phyloP scores from a whole-genome alignment of 2,888 invertebrate genomes.

The Leuctra nigra region DNA sequence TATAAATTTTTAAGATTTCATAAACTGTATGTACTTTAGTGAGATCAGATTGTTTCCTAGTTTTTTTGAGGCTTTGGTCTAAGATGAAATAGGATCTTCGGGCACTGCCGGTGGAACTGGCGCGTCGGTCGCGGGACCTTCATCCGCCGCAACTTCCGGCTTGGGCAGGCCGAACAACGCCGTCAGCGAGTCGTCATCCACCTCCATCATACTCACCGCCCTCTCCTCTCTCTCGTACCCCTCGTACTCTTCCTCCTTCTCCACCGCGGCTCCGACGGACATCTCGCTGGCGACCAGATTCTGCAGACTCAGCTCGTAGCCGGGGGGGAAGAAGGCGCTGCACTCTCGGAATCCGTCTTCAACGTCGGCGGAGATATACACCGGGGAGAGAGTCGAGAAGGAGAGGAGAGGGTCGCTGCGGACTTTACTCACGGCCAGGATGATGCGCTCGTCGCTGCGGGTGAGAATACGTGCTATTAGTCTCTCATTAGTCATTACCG shows the following conservation, averaged over 20 bases:
- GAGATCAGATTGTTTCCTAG: too few relatives aligned
- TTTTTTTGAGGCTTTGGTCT: too few relatives aligned
- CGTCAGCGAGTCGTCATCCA: neutral
- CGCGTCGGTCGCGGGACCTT: too few relatives aligned
- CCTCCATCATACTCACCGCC: too few relatives aligned
- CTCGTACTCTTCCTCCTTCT: neutral
- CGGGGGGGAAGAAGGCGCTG: conserved; percentile 59
- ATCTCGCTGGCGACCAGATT: conserved; percentile 1
- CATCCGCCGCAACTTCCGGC: too few relatives aligned
- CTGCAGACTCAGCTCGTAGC: conserved; percentile 42
- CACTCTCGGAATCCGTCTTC: conserved; percentile 58
- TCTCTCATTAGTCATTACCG: too few relatives aligned
- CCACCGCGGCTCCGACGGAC: neutral
- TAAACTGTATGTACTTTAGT: too few relatives aligned
- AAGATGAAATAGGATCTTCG: too few relatives aligned
- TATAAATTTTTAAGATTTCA: too few relatives aligned
- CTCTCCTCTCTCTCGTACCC: too few relatives aligned
- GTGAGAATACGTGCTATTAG: too few relatives aligned
- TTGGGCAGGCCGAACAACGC: neutral
- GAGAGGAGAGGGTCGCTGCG: conserved; percentile 56
- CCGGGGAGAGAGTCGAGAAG: conserved; percentile 57
- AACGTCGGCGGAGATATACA: conserved; percentile 60
- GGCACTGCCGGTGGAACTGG: too few relatives aligned
- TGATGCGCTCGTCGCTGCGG: conserved; percentile 57
- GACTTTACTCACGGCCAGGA: conserved; percentile 58